These are phyloP conservation scores for Sebastes itinus DNA, from an alignment of 2,797 vertebrate species.

Conservation along the genomic window DNA sequence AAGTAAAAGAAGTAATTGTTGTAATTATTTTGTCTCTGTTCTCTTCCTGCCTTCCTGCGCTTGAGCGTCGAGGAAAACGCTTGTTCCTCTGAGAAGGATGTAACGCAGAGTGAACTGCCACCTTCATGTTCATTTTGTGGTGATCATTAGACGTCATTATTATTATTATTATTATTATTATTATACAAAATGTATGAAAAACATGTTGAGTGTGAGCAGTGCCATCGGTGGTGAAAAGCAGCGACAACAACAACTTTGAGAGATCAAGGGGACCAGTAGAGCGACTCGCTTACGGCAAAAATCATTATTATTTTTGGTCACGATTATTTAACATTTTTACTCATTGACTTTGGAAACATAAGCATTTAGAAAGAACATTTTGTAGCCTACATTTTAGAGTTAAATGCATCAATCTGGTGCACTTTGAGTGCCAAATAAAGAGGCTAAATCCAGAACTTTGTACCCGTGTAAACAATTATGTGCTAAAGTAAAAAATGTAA, in stretches of 20 bases:
- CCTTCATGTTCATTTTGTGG: slow-evolving; percentile 8
- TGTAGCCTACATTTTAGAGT: no score
- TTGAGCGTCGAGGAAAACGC: not conserved
- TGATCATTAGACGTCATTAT: slow-evolving; percentile 17
- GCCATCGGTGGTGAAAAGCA: not conserved
- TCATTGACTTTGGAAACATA: no score
- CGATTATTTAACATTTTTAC: no score
- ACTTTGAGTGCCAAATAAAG: no score
- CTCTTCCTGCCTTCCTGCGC: slow-evolving; percentile 17
- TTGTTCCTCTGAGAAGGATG: not conserved
- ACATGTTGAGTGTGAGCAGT: not conserved
- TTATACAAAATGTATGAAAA: not conserved
- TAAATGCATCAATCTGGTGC: no score
- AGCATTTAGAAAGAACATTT: no score
- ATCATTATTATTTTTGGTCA: no score
- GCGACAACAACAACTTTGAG: not conserved
- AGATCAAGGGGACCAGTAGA: not conserved
- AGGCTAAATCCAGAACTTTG: no score
- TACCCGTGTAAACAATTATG: no score
- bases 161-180: slow-evolving; percentile 23
- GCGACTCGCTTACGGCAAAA: no score
- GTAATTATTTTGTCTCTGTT: slow-evolving; percentile 69
- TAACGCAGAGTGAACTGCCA: slow-evolving; percentile 8
- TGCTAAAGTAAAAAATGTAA: no score
- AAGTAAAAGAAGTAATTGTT: slow-evolving; percentile 70